Percentiles rank a stretch among this genome's conserved stretches.
These are phyloP conservation scores for Hemiprocne comata DNA, from an alignment of 2,113 vertebrate genomes.

Conservation along the genomic window DNA sequence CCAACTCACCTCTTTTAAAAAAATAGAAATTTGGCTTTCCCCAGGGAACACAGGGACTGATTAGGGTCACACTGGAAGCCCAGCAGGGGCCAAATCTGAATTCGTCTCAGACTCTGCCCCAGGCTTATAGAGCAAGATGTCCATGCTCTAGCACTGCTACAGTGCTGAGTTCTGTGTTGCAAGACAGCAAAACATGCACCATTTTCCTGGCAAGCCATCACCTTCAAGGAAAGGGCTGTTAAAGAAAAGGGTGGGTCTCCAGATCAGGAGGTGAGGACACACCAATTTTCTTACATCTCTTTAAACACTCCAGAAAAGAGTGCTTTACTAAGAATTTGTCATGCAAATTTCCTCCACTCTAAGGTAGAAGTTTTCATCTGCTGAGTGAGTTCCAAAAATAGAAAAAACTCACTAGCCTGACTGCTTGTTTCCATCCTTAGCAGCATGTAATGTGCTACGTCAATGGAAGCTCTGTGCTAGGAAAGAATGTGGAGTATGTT, in stretches of 20 bases:
- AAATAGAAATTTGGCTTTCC: neutral
- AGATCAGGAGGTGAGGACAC: neutral
- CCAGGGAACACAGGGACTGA: neutral
- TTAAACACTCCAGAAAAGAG: neutral
- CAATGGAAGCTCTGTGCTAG: slow-evolving; percentile 19
- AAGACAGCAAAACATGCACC: neutral
- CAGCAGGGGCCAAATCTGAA: neutral
- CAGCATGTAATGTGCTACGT: neutral
- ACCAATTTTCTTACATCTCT: neutral
- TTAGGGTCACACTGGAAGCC: neutral
- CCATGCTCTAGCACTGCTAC: neutral
- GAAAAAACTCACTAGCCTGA: neutral
- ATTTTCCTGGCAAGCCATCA: neutral
- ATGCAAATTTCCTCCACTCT: neutral
- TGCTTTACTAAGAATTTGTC: neutral
- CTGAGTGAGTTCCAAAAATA: slow-evolving; percentile 49
- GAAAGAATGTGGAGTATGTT: slow-evolving; percentile 19
- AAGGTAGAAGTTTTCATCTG: slow-evolving; percentile 18
- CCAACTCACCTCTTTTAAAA: neutral
- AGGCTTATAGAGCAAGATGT: neutral
- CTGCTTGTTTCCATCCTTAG: slow-evolving; percentile 55
- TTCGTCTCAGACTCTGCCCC: neutral
- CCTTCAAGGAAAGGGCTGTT: neutral
- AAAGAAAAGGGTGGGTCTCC: neutral
- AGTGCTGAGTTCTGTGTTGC: neutral